Percentiles rank a stretch among this genome's conserved stretches.
Evolutionary conservation across 1,140 invertebrate genomes (phyloP).

Genomic region (Caerostris darwini): DNA sequence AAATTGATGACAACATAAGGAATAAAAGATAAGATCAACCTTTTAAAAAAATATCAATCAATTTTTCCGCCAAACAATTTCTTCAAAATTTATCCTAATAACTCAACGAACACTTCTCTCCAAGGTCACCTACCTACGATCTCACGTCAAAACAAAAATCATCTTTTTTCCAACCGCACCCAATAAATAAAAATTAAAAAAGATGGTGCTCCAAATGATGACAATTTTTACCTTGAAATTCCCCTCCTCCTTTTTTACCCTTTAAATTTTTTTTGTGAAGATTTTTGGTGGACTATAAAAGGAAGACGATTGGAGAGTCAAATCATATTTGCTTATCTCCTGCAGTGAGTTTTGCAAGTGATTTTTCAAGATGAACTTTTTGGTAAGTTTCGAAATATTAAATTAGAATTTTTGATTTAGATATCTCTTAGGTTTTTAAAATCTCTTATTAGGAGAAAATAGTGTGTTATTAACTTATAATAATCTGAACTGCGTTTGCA

Average conservation of each 20-base stretch:
- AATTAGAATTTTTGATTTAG: background rate
- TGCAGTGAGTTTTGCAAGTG: constrained; percentile 68
- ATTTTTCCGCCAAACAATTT: too few relatives aligned
- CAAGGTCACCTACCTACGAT: background rate
- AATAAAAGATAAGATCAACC: too few relatives aligned
- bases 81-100: too few relatives aligned
- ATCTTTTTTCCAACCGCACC: background rate
- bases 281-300: background rate
- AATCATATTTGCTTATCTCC: constrained; percentile 62
- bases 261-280: background rate
- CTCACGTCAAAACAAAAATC: background rate
- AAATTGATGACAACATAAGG: too few relatives aligned
- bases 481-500: background rate
- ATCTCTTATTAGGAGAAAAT: too few relatives aligned
- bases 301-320: background rate
- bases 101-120: background rate
- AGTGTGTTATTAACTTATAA: background rate
- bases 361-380: constrained; percentile 57
- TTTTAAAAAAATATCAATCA: too few relatives aligned
- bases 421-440: too few relatives aligned
- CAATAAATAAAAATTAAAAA: background rate
- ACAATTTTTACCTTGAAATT: background rate
- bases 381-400: constrained; percentile 45
- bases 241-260: too few relatives aligned
- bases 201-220: background rate